Base-by-base conservation (phyloP, 2,888 invertebrate genomes). In the Mantis religiosa region DNA sequence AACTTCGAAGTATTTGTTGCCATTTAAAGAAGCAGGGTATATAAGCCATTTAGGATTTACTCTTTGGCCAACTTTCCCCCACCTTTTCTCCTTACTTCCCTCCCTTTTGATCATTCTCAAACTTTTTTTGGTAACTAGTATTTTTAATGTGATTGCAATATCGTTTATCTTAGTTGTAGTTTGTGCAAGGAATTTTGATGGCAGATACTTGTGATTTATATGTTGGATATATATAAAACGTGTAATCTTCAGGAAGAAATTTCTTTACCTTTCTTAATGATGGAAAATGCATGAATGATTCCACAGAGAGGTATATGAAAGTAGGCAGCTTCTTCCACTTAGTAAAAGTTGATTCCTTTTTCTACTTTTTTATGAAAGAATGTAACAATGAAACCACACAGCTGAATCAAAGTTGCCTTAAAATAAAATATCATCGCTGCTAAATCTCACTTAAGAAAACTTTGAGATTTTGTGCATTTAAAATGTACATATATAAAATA, bases 361-460 rank as follows among this genome's bases (percentile, higher is more conserved):
- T 71, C 15, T 25, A 71, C 54, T 71, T 71, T 71, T 71, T 71
- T 71, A 71, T 71, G 54, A 71, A 71, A 71, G 54, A 71, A 25
- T 71, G 54, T 71, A 71, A 71, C 54, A 71, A 71, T 20, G 54
- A 71, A 71, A 71, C 54, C 20, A 20, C 4, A 41, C 41, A 41
- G 41, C 15, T 81, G 28, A 71, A 28, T 30, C 81, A 85, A 54
- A 86, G 86, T 86, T 86, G 86, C 81, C 86, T 86, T 86, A 86
- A 85, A 81, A 86, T 81, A 81, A 86, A 81, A 30, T 81, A 81
- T 81, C 54, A 71, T 20, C 86, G 30, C 54, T 85, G 81, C 81
- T 86, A 81, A 30, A 28, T 86, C 41, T 86, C 71, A 81, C 25
- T 25, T 86, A 28, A 14, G 54, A 47, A 27, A 81, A 81, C 25